Evolutionary conservation across 2,797 vertebrate species (phyloP).

Genomic region (Anguilla anguilla): DNA sequence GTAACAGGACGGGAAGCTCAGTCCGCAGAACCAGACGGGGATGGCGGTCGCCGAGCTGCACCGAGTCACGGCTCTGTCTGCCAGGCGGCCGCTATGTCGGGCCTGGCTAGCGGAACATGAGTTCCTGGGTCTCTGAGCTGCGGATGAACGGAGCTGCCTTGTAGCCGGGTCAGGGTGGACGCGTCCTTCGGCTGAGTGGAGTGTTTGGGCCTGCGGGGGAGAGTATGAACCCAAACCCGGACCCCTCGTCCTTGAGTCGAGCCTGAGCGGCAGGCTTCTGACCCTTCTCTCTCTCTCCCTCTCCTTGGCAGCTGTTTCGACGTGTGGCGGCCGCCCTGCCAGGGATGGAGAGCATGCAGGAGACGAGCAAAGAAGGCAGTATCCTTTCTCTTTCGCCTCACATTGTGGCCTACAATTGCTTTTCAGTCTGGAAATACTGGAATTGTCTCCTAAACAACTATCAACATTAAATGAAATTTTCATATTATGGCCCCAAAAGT

Average conservation of each 20-base stretch:
- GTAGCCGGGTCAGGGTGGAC: background rate
- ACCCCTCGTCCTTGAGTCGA: background rate
- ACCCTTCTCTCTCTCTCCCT: constrained; percentile 9
- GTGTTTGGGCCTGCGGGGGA: background rate
- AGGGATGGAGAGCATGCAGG: constrained; percentile 91
- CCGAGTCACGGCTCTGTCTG: background rate
- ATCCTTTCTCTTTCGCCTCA: constrained; percentile 75
- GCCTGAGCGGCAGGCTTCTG: background rate
- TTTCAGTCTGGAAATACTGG: background rate
- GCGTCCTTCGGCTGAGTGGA: background rate
- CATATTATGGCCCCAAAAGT: background rate
- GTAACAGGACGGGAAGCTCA: background rate
- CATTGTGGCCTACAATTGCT: background rate
- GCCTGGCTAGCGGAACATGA: background rate
- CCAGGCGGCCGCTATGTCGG: background rate
- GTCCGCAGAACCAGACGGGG: background rate
- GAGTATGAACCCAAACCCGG: no score
- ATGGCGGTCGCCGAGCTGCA: background rate
- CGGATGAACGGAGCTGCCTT: background rate
- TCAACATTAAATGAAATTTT: background rate
- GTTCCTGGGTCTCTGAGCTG: background rate
- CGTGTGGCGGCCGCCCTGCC: constrained; percentile 89
- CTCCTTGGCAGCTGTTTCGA: constrained; percentile 81
- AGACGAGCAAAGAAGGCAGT: constrained; percentile 93
- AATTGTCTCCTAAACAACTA: background rate